Base-by-base conservation (phyloP, 2,888 invertebrate genomes). In the Orthosia cruda region DNA sequence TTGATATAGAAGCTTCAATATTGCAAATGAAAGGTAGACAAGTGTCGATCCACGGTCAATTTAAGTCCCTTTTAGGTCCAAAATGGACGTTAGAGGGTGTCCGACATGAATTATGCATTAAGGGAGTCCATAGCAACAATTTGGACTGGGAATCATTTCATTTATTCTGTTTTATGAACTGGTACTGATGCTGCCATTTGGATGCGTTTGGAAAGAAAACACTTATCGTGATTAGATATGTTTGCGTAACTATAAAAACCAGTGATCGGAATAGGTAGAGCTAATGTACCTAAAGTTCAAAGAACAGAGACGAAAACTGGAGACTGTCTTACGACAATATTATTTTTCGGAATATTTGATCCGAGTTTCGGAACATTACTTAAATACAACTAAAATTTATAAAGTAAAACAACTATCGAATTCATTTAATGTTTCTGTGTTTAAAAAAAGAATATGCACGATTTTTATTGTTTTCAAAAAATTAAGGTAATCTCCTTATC, bases 61-160 rank as follows among this genome's bases (percentile, higher is more conserved):
- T 95, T 94, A 91, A 91, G 90, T 83, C 92, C 90, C 88, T 93
- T 92, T 93, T 89, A 88, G 90, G 85, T 89, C 87, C 90, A 89
- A 88, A 92, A 90, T 92, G 92, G 93, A 90, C 92, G 89, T 89
- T 83, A 84, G 88, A 80, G 90, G 88, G 90, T 85, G 88, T 84
- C 80, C 80, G 86, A 92, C 90, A 95, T 96, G 95, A 96, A 96
- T 96, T 94, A 96, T 94, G 94, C 94, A 96, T 95, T 91, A 93
- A 88, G 89, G 87, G 88, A 85, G 82, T 85, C 88, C 87, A 86
- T 86, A 84, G 88, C 87, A 89, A 91, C 90, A 89, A 88, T 91
- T 90, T 89, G 84, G 83, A 82, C 80, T 80, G 65, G 57, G 75
- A 89, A 91, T 87, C 74, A 87, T 87, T 89, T 86, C 76, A 84